Base-by-base conservation (phyloP, 2,888 invertebrate species). In the Rhaphigaster nebulosa region DNA sequence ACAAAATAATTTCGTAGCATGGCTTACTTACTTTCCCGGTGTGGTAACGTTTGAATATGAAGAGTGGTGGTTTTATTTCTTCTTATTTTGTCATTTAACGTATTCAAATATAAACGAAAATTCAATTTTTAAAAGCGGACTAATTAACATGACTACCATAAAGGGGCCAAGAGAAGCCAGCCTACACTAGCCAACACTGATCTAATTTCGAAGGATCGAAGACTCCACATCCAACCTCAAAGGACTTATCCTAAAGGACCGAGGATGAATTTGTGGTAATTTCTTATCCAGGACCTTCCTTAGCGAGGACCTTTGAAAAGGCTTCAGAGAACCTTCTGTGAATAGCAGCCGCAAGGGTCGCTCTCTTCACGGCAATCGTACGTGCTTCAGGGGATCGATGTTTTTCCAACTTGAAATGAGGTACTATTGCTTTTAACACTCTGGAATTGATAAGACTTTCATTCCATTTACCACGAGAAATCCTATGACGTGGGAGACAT, bases 221-320 rank as follows among this genome's bases (percentile, higher is more conserved):
- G 45, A n/a, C 84, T 84, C n/a, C 84, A 84, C 45, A 84, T 84
- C 84, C 84, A 41, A 45, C 13, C 84, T 84, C 84, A 84, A 84
- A 84, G 84, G 84, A 50, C 45, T 45, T 50, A 84, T 84, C 84
- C 84, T 50, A n/a, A 45, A n/a, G 84, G 84, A 84, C 45, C n/a
- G n/a, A 50, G 84, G 84, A 84, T 84, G 84, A 84, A 84, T 84
- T 84, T 50, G 45, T 84, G 45, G 84, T 84, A 84, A 84, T 84
- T 84, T 84, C 84, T 84, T 84, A 41, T 26, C 84, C 84, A 84
- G 84, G 45, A 4, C 34, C 70, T 76, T 76, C 70, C 45, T 84
- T 84, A 84, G 84, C 84, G 45, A n/a, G 26, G 45, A 41, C 45
- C 45, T 45, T 84, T 84, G 5, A 84, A 84, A 84, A 45, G 41